These are phyloP conservation scores for Drosophila guanche DNA, from an alignment of 1,140 invertebrate genomes.

Conservation along the genomic window DNA sequence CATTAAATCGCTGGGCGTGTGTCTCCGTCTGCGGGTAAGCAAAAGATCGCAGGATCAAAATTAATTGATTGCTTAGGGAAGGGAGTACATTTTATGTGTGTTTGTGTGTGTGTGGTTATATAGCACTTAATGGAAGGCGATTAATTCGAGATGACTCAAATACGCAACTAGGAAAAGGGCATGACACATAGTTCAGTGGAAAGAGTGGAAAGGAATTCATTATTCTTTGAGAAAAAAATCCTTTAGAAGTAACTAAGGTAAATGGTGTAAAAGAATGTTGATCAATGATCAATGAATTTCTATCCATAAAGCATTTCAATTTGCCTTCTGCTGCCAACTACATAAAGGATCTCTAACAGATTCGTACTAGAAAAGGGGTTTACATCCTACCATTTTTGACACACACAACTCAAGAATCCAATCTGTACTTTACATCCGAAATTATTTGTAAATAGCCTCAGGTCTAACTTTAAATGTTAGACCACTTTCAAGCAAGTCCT, in stretches of 20 bases:
- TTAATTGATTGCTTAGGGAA: slow-evolving; percentile 48
- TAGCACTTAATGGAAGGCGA: slow-evolving; percentile 48
- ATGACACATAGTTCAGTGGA: slow-evolving; percentile 10
- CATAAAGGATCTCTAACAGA: no score
- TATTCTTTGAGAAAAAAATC: slow-evolving; percentile 7
- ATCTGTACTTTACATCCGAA: no score
- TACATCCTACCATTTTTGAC: no score
- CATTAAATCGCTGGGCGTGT: slow-evolving; percentile 51
- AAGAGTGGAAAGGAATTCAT: neutral
- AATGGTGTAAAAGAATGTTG: neutral
- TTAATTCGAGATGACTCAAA: slow-evolving; percentile 45
- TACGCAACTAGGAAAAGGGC: slow-evolving; percentile 10
- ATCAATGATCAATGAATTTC: neutral
- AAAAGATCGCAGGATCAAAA: slow-evolving; percentile 50
- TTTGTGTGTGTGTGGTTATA: slow-evolving; percentile 42
- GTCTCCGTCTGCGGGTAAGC: slow-evolving; percentile 22
- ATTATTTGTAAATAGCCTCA: no score
- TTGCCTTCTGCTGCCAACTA: no score
- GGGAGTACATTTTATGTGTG: neutral
- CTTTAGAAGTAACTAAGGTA: neutral
- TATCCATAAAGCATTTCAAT: neutral
- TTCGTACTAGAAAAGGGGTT: no score
- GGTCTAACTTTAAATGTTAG: no score
- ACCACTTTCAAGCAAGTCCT: no score
- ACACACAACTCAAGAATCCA: no score